Evolutionary conservation across 2,888 invertebrate genomes (phyloP).

Genomic region (Odontomyia ornata): DNA sequence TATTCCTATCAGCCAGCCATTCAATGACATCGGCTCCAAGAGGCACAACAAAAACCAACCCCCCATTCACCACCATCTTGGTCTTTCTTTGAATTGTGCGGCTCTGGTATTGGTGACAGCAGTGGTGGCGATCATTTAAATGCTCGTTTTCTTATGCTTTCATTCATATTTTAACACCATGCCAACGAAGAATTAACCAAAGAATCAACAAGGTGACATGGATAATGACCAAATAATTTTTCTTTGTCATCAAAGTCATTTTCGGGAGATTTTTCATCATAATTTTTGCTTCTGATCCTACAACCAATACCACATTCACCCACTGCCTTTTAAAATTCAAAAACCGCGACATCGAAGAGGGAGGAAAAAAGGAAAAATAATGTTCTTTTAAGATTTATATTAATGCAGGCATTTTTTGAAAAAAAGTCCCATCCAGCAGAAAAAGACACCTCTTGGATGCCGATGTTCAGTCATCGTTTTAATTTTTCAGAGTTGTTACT

Average conservation of each 20-base stretch:
- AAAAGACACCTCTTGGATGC: too few species aligned
- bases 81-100: not conserved
- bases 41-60: not conserved
- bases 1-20: not conserved
- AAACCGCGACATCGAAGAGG: too few species aligned
- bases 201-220: conserved; percentile 37
- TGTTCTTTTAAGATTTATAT: conserved; percentile 35
- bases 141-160: conserved; percentile 17
- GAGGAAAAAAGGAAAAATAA: not conserved
- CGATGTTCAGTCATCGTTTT: too few species aligned
- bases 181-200: conserved; percentile 30
- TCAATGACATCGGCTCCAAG: not conserved
- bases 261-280: conserved; percentile 33
- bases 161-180: conserved; percentile 37
- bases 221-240: conserved; percentile 41
- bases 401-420: conserved; percentile 9
- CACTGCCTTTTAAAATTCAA: too few species aligned
- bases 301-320: too few species aligned
- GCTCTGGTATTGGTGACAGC: not conserved
- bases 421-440: too few species aligned
- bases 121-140: conserved; percentile 21
- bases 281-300: conserved; percentile 1
- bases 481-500: too few species aligned
- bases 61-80: not conserved
- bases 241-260: conserved; percentile 41